Conservation (phyloP, 2,113 vertebrate genomes). For the Acanthisitta chloris region DNA sequence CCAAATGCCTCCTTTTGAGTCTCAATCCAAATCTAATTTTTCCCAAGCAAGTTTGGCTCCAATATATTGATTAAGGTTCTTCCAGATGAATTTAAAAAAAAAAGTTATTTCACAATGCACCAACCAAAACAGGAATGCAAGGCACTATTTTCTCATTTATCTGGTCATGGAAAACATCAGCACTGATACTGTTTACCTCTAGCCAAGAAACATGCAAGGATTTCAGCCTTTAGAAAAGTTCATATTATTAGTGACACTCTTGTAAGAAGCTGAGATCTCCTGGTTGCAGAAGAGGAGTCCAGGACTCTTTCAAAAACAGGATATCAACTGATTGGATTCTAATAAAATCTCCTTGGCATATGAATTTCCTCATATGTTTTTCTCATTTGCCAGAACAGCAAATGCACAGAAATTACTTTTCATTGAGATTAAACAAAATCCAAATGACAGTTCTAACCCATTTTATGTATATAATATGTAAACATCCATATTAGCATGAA, state of each 20-base stretch:
- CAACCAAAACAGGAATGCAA: neutral
- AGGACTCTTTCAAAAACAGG: neutral
- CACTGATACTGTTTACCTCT: neutral
- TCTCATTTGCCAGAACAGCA: neutral
- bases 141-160: neutral
- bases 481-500: neutral
- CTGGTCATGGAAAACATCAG: neutral
- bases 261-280: neutral
- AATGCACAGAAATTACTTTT: slow-evolving; percentile 16
- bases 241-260: neutral
- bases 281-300: neutral
- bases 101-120: neutral
- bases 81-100: neutral
- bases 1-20: neutral
- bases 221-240: neutral
- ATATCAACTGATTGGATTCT: neutral
- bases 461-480: neutral
- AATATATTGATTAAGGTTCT: neutral
- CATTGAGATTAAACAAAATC: slow-evolving; percentile 2
- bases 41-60: neutral
- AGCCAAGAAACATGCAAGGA: neutral
- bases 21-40: neutral
- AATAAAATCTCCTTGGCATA: neutral
- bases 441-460: neutral
- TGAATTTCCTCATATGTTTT: neutral